These are phyloP conservation scores for Rhinogobius similis DNA, from an alignment of 2,113 vertebrate species.

Conservation along the genomic window DNA sequence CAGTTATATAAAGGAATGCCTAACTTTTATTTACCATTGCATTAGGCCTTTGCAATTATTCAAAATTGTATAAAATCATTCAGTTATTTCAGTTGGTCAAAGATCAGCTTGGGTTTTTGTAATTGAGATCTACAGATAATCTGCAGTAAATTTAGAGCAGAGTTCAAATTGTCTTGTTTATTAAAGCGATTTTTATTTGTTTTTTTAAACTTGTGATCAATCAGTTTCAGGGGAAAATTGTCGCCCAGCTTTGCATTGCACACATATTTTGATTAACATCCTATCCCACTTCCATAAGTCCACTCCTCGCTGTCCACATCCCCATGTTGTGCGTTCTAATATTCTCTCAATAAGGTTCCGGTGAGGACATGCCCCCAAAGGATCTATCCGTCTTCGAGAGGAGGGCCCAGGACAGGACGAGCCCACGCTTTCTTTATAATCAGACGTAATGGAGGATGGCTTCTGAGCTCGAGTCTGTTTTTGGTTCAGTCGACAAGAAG, in stretches of 20 bases:
- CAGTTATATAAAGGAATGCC: too few relatives aligned
- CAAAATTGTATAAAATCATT: not conserved
- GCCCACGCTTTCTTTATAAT: slow-evolving; percentile 39
- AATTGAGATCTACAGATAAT: too few relatives aligned
- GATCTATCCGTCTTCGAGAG: slow-evolving; percentile 20
- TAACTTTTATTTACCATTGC: too few relatives aligned
- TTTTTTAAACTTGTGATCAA: too few relatives aligned
- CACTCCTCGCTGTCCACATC: not conserved
- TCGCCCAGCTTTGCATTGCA: not conserved
- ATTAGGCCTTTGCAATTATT: too few relatives aligned
- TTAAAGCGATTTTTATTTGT: too few relatives aligned
- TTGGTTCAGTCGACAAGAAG: slow-evolving; percentile 64
- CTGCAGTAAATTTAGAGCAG: too few relatives aligned
- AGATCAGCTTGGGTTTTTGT: not conserved
- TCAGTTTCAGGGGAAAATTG: too few relatives aligned
- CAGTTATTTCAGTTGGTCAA: not conserved
- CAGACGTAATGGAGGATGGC: slow-evolving; percentile 26
- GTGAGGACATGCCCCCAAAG: slow-evolving; percentile 9
- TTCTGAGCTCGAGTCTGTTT: slow-evolving; percentile 35
- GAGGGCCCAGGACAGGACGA: slow-evolving; percentile 11
- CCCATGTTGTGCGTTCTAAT: not conserved
- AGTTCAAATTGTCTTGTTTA: too few relatives aligned
- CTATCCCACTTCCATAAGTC: not conserved
- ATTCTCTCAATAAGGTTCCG: not conserved
- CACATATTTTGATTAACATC: not conserved